phyloP scores from a whole-genome alignment of 2,797 vertebrate species.

The Betta splendens region DNA sequence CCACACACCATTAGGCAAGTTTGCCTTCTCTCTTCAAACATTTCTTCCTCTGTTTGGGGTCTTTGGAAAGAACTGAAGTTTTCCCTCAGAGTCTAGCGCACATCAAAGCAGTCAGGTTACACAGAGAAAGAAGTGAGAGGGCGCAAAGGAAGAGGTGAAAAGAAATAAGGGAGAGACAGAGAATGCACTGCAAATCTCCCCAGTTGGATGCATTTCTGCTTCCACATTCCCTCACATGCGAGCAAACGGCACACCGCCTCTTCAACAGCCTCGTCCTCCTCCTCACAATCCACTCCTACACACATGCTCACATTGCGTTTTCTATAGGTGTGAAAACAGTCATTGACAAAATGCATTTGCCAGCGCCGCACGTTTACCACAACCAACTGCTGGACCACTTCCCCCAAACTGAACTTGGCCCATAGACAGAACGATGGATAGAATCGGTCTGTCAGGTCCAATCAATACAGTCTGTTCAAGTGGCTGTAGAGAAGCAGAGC shows the following conservation, averaged over 20 bases:
- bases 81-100: constrained; percentile 45
- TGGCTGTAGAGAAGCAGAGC: too few species aligned
- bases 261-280: constrained; percentile 44
- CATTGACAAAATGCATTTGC: background rate
- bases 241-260: constrained; percentile 50
- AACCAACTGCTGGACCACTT: background rate
- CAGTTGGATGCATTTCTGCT: constrained; percentile 50
- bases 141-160: constrained; percentile 11
- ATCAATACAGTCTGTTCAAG: too few species aligned
- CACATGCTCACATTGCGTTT: background rate
- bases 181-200: constrained; percentile 38
- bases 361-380: background rate
- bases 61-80: constrained; percentile 48
- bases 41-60: constrained; percentile 56
- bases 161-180: constrained; percentile 1
- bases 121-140: constrained; percentile 34
- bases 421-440: too few species aligned
- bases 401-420: too few species aligned
- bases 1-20: constrained; percentile 71
- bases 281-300: constrained; percentile 46
- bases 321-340: background rate
- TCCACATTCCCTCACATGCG: constrained; percentile 47
- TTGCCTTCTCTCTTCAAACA: constrained; percentile 65
- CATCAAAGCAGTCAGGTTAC: constrained; percentile 71
- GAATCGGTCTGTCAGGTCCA: too few species aligned